Evolutionary conservation across 2,888 invertebrate genomes (phyloP).

Genomic region (Machimus rusticus): DNA sequence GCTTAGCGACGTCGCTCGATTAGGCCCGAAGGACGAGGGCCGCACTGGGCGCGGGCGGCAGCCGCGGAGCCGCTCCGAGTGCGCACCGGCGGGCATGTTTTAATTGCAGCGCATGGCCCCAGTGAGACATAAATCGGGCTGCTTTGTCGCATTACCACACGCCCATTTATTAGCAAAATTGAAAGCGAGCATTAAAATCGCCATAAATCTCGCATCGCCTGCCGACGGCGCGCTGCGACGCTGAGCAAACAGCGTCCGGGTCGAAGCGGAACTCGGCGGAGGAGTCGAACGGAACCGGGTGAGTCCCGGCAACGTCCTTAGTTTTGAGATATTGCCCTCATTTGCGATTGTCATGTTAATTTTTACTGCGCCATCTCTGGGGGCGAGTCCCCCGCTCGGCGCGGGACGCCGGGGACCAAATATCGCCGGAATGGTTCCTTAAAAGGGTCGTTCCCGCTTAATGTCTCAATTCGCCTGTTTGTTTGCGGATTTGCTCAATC

Average conservation of each 20-base stretch:
- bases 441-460: slow-evolving; percentile 51
- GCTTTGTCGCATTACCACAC: neutral
- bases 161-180: slow-evolving; percentile 23
- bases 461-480: slow-evolving; percentile 51
- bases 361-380: slow-evolving; percentile 38
- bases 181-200: slow-evolving; percentile 23
- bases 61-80: neutral
- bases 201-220: slow-evolving; percentile 22
- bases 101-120: neutral
- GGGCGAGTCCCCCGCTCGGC: neutral
- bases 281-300: neutral
- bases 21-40: neutral
- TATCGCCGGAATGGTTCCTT: slow-evolving; percentile 37
- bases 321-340: slow-evolving; percentile 48
- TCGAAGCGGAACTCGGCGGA: neutral
- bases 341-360: slow-evolving; percentile 47
- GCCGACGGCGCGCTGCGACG: neutral
- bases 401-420: neutral
- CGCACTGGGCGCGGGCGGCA: neutral
- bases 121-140: neutral
- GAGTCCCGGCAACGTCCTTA: slow-evolving; percentile 36
- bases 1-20: slow-evolving; percentile 5
- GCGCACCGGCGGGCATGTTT: neutral
- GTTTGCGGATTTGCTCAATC: slow-evolving; percentile 50
- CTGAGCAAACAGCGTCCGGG: slow-evolving; percentile 8